Conservation (phyloP, 2,797 vertebrate species). For the Leucoraja ocellata region DNA sequence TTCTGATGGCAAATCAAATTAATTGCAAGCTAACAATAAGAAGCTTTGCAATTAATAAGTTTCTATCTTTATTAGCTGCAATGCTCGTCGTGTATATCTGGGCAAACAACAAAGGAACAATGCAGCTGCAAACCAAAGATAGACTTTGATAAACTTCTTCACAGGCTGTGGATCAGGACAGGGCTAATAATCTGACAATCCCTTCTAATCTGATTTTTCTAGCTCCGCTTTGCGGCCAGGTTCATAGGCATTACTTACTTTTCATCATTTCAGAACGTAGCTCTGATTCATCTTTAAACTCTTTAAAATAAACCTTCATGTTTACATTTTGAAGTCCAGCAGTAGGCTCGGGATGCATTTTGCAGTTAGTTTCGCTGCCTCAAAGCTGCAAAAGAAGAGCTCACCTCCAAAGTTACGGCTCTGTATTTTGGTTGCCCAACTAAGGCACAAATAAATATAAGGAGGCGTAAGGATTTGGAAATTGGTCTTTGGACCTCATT, state of each 20-base stretch:
- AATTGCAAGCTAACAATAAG: background rate
- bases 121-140: background rate
- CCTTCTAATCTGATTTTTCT: slow-evolving; percentile 30
- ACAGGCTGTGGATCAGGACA: background rate
- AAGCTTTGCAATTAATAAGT: background rate
- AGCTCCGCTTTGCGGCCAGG: background rate
- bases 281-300: background rate
- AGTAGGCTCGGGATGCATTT: background rate
- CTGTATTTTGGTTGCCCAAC: background rate
- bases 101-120: background rate
- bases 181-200: background rate
- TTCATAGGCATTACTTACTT: background rate
- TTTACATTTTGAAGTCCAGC: slow-evolving; percentile 15
- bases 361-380: background rate
- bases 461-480: background rate
- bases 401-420: background rate
- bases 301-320: background rate
- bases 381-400: background rate
- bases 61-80: background rate
- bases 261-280: slow-evolving; percentile 22
- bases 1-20: background rate
- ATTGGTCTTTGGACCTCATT: background rate
- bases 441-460: too few species aligned
- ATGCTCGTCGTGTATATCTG: background rate
- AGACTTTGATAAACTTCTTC: slow-evolving; percentile 17